A percentile compares a stretch with the other conserved stretches of the same genome.
These are phyloP conservation scores for Egretta garzetta DNA, from an alignment of 2,113 vertebrate genomes.

Conservation along the genomic window DNA sequence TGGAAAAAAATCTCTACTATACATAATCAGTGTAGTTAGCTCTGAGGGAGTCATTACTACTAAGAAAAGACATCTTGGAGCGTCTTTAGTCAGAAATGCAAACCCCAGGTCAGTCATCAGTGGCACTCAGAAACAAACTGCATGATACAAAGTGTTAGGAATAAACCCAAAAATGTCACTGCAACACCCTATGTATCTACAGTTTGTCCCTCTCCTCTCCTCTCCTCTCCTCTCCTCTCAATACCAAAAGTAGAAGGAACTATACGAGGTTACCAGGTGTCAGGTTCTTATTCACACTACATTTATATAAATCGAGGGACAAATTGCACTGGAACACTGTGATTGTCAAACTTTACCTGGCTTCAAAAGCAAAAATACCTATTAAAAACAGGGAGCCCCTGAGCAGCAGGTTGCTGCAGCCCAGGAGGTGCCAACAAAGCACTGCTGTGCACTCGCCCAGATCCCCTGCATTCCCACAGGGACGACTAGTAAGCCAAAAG, in stretches of 20 bases:
- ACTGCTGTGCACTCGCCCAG: rapidly evolving
- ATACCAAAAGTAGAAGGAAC: background rate
- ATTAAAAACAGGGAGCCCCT: background rate
- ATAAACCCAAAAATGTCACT: background rate
- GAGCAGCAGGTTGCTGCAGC: background rate
- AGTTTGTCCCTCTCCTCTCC: background rate
- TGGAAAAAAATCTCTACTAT: background rate
- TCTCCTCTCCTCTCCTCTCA: background rate
- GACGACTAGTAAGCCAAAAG: background rate
- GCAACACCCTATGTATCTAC: background rate
- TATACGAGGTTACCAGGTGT: background rate
- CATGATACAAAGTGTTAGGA: background rate
- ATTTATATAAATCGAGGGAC: background rate
- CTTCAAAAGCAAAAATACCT: background rate
- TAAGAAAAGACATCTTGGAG: background rate
- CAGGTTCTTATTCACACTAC: background rate
- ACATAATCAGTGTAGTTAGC: background rate
- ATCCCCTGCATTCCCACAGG: background rate
- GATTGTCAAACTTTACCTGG: background rate
- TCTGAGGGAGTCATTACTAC: background rate
- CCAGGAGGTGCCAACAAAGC: rapidly evolving
- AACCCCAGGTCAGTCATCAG: background rate
- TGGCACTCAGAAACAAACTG: background rate
- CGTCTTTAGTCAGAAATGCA: background rate
- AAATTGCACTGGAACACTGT: background rate